These are phyloP conservation scores for Leptinotarsa rubiginosa DNA, from an alignment of 2,888 invertebrate species.

Conservation along the genomic window DNA sequence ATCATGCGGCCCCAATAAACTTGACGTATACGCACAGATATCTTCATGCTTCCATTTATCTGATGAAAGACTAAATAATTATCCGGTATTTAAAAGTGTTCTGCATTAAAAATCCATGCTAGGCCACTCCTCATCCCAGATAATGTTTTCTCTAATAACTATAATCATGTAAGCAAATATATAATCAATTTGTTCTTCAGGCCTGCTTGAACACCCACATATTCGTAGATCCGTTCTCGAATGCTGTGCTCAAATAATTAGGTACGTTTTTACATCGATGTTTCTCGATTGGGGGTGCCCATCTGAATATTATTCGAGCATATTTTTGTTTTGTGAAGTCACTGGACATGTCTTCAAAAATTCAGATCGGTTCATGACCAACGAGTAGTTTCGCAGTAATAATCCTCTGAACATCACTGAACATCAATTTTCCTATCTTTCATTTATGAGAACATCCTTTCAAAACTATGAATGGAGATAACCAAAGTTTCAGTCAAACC, in stretches of 20 bases:
- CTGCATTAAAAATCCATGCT: slow-evolving; percentile 59
- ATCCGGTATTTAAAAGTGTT: slow-evolving; percentile 60
- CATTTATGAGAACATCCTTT: too few relatives aligned
- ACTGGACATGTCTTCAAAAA: background rate
- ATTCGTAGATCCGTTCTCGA: slow-evolving; percentile 40
- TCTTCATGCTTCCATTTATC: slow-evolving; percentile 44
- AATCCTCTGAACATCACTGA: background rate
- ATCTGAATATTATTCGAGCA: background rate
- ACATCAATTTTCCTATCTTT: too few relatives aligned
- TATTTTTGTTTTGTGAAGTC: background rate
- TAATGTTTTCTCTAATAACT: slow-evolving; percentile 68
- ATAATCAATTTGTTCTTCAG: slow-evolving; percentile 67
- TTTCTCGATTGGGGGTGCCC: slow-evolving; percentile 3
- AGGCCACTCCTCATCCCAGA: slow-evolving; percentile 65
- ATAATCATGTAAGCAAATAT: slow-evolving; percentile 68
- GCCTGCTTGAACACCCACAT: slow-evolving; percentile 63
- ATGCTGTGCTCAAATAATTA: slow-evolving; percentile 38
- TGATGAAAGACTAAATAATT: slow-evolving; percentile 55
- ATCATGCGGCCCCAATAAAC: slow-evolving; percentile 17
- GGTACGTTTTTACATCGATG: slow-evolving; percentile 17
- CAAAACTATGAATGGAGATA: too few relatives aligned
- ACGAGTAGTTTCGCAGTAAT: background rate
- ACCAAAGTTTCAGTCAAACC: too few relatives aligned
- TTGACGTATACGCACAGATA: slow-evolving; percentile 8
- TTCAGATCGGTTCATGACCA: too few relatives aligned